Percentiles rank a stretch among this genome's conserved stretches.
Conservation (phyloP, 2,888 invertebrate species). For the Oasisia sp. region DNA sequence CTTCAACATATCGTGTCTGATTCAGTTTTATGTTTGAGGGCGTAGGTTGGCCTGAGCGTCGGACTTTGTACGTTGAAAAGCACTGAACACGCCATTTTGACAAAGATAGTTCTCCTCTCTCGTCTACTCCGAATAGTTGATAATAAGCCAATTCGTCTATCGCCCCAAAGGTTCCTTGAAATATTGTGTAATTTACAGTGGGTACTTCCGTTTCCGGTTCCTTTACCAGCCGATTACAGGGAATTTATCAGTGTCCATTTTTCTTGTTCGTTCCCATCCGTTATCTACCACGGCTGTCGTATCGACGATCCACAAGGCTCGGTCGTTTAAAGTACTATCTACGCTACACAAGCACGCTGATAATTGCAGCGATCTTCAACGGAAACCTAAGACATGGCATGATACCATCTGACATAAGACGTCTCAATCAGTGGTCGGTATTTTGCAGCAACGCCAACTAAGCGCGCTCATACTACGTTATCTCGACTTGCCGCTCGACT, state of each 20-base stretch:
- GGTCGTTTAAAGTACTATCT: neutral
- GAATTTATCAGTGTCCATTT: neutral
- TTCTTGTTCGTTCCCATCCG: neutral
- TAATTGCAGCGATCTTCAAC: neutral
- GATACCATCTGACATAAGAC: slow-evolving; percentile 3
- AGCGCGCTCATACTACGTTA: neutral
- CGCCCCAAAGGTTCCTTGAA: neutral
- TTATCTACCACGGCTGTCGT: neutral
- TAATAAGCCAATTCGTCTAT: neutral
- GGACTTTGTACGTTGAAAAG: neutral
- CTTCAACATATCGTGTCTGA: no score
- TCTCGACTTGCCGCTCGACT: neutral
- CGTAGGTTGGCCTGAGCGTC: neutral
- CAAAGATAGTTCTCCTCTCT: no score
- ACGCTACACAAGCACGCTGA: no score
- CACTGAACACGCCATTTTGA: no score
- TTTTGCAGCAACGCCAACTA: neutral
- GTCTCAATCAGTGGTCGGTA: neutral
- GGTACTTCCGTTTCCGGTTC: neutral
- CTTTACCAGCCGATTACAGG: neutral
- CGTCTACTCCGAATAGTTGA: neutral
- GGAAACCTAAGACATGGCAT: neutral
- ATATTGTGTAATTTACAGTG: neutral
- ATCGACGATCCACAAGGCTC: neutral
- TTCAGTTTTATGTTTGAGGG: no score